Base-by-base conservation (phyloP, 2,888 invertebrate genomes). In the Troglohyphantes excavatus region DNA sequence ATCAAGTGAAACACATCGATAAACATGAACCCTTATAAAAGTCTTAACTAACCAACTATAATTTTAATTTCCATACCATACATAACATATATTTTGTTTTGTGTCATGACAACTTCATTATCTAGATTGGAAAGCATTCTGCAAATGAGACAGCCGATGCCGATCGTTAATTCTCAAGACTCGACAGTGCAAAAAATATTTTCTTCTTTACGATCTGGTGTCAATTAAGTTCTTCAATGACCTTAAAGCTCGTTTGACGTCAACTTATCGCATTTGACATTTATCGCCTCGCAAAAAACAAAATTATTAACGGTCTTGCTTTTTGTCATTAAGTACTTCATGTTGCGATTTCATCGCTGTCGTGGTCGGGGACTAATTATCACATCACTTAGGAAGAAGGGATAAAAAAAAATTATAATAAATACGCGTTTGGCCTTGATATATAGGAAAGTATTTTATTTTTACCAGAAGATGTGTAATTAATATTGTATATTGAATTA, bases 241-340 rank as follows among this genome's bases (percentile, higher is more conserved):
- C 53, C 53, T 53, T 53, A 53, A 53, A 53, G n/a, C 53, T 53
- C 17, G 53, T 53, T n/a, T 53, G 53, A 53, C 53, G 53, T 53
- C 53, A 53, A 53, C 17, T 17, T 53, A 17, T 53, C 5, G 53
- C 53, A n/a, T n/a, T 53, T 53, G 53, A 53, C 53, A n/a, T 39
- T 39, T 53, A 53, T 53, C 33, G 53, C 13, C 53, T 17, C n/a
- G 53, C n/a, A 13, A 53, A 53, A n/a, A 53, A 53, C n/a, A 53
- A 53, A n/a, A 53, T 53, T 17, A n/a, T 53, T 53, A n/a, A 1
- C 13, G 3, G 53, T 53, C n/a, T 53, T 53, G 17, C 53, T 53
- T 53, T 2, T 53, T 13, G 53, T 53, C 53, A 53, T 53, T n/a
- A 53, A 53, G 53, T 13, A 53, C 17, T 53, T 53, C 53, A 53